Evolutionary conservation across 2,888 invertebrate species (phyloP), one percentile per base, ranked within the genome.

Genomic region (Eumerus sabulonum): DNA sequence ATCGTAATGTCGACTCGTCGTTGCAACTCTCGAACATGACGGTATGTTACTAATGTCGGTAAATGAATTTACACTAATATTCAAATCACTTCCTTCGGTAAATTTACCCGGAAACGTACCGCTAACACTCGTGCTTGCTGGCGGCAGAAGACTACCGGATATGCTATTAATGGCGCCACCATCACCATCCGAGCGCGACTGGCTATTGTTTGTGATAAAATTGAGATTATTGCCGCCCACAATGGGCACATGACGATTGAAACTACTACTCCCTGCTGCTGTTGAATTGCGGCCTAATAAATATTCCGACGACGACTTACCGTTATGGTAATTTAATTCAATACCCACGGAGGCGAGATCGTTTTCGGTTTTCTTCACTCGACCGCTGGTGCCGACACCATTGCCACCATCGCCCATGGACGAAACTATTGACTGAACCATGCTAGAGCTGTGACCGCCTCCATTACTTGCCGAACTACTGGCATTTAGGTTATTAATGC

Each of bases 61-160:
- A 79, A 77, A 82, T 66, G 85, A 84, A 81, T 84, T 84, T 66
- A 84, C 77, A 76, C 72, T 83, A 42, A 76, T 81, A 83, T 85
- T 87, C 81, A 87, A 81, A 82, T 87, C 87, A 74, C 84, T 85
- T 57, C 76, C 83, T 44, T 83, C 68, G 19, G 82, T 83, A 47
- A 45, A 45, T 35, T 62, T 47, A 42, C 62, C 64, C 59, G 70
- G 50, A 76, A 68, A 77, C 51, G 76, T 67, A 54, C 67, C 35
- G 74, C 51, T 17, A 67, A 81, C 45, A 82, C 73, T 47, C 72
- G 82, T 68, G 84, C 45, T 72, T 11, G 45, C 48, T 11, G 40
- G 12, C 16, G 60, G 70, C 13, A 85, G 85, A 82, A 88, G 86
- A 54, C 86, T 85, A 35, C 88, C 88, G 38, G 88, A 88, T 74